Evolutionary conservation across 2,888 invertebrate species (phyloP), one percentile per base, ranked within the genome.

Genomic region (Erpobdella octoculata): DNA sequence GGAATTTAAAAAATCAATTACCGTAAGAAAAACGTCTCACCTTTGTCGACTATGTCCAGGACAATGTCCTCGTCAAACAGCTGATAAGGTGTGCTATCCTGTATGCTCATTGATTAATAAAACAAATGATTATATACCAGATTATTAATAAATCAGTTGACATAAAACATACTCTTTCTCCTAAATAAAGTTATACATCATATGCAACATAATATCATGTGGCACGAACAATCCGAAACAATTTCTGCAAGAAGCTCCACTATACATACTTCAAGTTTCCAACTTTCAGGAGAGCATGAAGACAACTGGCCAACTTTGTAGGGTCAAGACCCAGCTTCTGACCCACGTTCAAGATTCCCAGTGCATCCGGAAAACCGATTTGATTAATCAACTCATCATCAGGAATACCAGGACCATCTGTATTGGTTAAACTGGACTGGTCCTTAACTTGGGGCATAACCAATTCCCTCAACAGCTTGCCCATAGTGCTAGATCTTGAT

Each of bases 1-100:
- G n/a, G n/a, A n/a, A n/a, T n/a, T n/a, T n/a, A n/a, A n/a, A n/a
- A n/a, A n/a, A n/a, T n/a, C n/a, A n/a, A n/a, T n/a, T n/a, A n/a
- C n/a, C n/a, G n/a, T n/a, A n/a, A n/a, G n/a, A n/a, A n/a, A n/a
- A n/a, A n/a, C 48, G 5, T 3, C 12, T 21, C 21, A 48, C 68
- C 68, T 41, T 35, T 48, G 35, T 68, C 68, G n/a, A 68, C 48
- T 46, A 68, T 68, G 35, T 68, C 68, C 48, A 68, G 48, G 28
- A 68, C 28, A n/a, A 68, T 48, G 21, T 68, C 68, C 21, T 68
- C 68, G 31, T 68, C 68, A n/a, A 35, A 31, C 12, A 68, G 46
- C 33, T 48, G 28, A n/a, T 68, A 68, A 28, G 68, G 68, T 8
- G 53, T 48, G 0, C 48, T 25, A 9, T 68, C 68, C 46, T 68